A percentile compares a stretch with the other conserved stretches of the same genome.
Evolutionary conservation across 2,888 invertebrate genomes (phyloP).

Genomic region (Drosophila sordidula): DNA sequence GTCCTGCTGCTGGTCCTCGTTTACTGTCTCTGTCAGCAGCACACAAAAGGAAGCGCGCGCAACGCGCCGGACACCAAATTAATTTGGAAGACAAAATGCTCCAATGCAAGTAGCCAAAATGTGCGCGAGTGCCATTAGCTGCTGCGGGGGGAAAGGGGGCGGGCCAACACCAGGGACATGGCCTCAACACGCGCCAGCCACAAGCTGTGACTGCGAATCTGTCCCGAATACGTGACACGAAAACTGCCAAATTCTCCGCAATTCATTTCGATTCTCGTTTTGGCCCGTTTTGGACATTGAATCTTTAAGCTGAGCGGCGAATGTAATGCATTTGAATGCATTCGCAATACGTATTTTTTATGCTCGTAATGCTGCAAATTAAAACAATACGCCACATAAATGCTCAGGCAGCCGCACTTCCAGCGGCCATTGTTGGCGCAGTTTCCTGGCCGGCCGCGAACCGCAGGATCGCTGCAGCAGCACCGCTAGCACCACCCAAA

Average conservation of each 20-base stretch:
- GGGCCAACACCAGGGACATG: slow-evolving; percentile 20
- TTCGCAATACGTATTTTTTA: slow-evolving; percentile 16
- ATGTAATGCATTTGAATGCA: slow-evolving; percentile 30
- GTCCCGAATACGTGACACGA: slow-evolving; percentile 63
- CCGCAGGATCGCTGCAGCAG: slow-evolving; percentile 50
- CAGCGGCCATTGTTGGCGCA: slow-evolving; percentile 70
- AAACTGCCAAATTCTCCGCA: slow-evolving; percentile 49
- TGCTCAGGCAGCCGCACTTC: slow-evolving; percentile 77
- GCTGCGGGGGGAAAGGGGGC: slow-evolving; percentile 10
- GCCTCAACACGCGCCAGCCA: slow-evolving; percentile 72
- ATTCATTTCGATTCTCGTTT: slow-evolving; percentile 33
- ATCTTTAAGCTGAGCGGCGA: slow-evolving; percentile 35
- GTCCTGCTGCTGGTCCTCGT: slow-evolving; percentile 46
- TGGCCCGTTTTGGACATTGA: neutral
- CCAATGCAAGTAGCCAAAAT: slow-evolving; percentile 65
- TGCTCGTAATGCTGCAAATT: slow-evolving; percentile 65
- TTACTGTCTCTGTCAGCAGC: slow-evolving; percentile 7
- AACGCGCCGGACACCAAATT: slow-evolving; percentile 69
- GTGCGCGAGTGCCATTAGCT: slow-evolving; percentile 71
- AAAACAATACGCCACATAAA: slow-evolving; percentile 80
- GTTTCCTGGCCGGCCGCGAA: slow-evolving; percentile 51
- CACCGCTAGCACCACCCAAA: slow-evolving; percentile 9
- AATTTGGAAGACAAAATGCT: slow-evolving; percentile 80
- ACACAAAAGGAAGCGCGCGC: slow-evolving; percentile 37
- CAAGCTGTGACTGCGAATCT: slow-evolving; percentile 68